These are phyloP conservation scores for Tachuris rubrigastra DNA, from an alignment of 2,113 vertebrate species.

Conservation along the genomic window DNA sequence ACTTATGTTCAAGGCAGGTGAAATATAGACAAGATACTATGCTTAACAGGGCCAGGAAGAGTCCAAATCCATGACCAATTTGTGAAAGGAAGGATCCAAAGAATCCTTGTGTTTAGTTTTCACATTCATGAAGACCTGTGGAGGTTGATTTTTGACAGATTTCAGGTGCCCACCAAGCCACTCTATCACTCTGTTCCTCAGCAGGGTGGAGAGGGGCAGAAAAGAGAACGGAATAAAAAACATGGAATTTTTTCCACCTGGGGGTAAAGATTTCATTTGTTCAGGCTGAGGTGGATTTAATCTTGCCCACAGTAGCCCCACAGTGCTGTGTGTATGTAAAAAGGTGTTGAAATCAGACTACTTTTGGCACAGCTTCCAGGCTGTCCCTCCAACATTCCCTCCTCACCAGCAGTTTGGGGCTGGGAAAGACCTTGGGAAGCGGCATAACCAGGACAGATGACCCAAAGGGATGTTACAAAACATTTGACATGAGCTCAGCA, in stretches of 20 bases:
- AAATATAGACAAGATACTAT: background rate
- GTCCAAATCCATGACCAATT: accelerated
- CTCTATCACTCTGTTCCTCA: background rate
- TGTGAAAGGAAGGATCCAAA: background rate
- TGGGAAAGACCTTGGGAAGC: background rate
- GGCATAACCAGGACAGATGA: background rate
- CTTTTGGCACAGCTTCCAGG: background rate
- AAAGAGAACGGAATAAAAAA: background rate
- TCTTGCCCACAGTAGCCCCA: background rate
- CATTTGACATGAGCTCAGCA: no score
- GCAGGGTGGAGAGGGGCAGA: background rate
- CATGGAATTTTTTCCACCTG: background rate
- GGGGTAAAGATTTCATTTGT: background rate
- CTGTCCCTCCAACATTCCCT: background rate
- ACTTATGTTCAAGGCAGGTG: background rate
- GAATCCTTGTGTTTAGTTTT: background rate
- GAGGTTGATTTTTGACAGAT: background rate
- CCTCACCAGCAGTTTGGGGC: background rate
- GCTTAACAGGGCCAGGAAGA: background rate
- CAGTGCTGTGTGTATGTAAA: background rate
- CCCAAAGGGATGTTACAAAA: background rate
- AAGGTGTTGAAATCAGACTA: background rate
- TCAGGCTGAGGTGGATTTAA: background rate
- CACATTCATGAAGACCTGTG: background rate
- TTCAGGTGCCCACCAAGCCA: background rate